Percentiles rank a stretch among this genome's conserved stretches.
phyloP scores from a whole-genome alignment of 2,888 invertebrate genomes.

The Phanerotoma sp. region DNA sequence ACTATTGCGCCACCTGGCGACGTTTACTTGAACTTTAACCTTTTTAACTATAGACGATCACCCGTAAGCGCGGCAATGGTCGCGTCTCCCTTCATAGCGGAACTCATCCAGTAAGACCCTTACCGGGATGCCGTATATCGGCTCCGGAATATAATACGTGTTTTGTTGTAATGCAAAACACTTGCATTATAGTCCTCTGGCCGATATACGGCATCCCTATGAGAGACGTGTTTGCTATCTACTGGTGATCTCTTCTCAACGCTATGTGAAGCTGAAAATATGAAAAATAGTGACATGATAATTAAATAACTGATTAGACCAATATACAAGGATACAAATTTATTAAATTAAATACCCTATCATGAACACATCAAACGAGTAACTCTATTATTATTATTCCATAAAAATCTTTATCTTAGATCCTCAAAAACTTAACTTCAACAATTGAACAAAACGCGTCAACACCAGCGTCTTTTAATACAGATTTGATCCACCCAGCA shows the following conservation, averaged over 20 bases:
- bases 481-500: conserved; percentile 31
- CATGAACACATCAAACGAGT: too few relatives aligned
- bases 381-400: too few relatives aligned
- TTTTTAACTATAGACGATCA: too few relatives aligned
- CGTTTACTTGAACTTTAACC: too few relatives aligned
- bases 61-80: conserved; percentile 10
- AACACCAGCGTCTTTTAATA: conserved; percentile 28
- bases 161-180: conserved; percentile 29
- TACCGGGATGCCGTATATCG: conserved; percentile 27
- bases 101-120: conserved; percentile 23
- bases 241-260: conserved; percentile 21
- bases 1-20: too few relatives aligned
- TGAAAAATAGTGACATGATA: too few relatives aligned
- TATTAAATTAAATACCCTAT: too few relatives aligned
- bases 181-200: conserved; percentile 7
- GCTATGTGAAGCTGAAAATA: conserved; percentile 16
- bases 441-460: conserved; percentile 20
- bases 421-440: too few relatives aligned
- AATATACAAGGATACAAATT: too few relatives aligned
- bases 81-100: conserved; percentile 14
- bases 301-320: too few relatives aligned
- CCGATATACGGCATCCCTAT: conserved; percentile 11
- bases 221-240: conserved; percentile 1
- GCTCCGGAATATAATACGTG: conserved; percentile 19
- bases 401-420: too few relatives aligned